Conservation (phyloP, 2,113 vertebrate species). For the Lepisosteus osseus region DNA sequence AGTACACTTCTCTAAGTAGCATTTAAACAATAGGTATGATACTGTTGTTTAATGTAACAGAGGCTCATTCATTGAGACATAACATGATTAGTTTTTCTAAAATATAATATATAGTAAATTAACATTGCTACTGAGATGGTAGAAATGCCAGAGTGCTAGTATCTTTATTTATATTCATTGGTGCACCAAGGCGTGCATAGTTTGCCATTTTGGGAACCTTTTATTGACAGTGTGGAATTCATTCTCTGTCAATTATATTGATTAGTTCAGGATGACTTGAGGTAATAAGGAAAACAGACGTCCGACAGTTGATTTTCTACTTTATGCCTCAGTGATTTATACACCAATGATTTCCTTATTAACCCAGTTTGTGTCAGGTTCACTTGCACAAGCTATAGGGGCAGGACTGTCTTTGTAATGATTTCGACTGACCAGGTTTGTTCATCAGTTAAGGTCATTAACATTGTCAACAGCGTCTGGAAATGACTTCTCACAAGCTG, state of each 20-base stretch:
- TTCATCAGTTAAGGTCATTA: slow-evolving; percentile 1
- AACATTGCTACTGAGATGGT: slow-evolving; percentile 17
- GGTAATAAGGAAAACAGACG: slow-evolving; percentile 58
- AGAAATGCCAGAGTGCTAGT: neutral
- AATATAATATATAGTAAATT: slow-evolving; percentile 26
- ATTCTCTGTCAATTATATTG: slow-evolving; percentile 63
- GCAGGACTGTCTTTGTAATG: neutral
- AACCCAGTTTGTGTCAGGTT: slow-evolving; percentile 50
- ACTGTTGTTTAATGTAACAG: too few species aligned
- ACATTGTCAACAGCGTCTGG: neutral
- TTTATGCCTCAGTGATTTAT: slow-evolving; percentile 43
- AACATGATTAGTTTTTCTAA: too few species aligned
- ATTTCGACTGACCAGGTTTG: neutral
- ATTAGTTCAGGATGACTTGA: slow-evolving; percentile 69
- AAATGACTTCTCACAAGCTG: neutral
- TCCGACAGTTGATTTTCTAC: slow-evolving; percentile 27
- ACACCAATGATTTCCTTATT: slow-evolving; percentile 62
- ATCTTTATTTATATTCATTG: slow-evolving; percentile 27
- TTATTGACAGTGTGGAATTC: slow-evolving; percentile 48
- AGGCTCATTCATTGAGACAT: too few species aligned
- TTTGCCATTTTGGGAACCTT: slow-evolving; percentile 32
- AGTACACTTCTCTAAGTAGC: too few species aligned
- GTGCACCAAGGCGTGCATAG: slow-evolving; percentile 11
- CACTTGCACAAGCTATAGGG: slow-evolving; percentile 25
- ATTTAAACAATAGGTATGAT: too few species aligned